phyloP scores from a whole-genome alignment of 92 coral and sea anemone species.

The Anthopleura xanthogrammica region DNA sequence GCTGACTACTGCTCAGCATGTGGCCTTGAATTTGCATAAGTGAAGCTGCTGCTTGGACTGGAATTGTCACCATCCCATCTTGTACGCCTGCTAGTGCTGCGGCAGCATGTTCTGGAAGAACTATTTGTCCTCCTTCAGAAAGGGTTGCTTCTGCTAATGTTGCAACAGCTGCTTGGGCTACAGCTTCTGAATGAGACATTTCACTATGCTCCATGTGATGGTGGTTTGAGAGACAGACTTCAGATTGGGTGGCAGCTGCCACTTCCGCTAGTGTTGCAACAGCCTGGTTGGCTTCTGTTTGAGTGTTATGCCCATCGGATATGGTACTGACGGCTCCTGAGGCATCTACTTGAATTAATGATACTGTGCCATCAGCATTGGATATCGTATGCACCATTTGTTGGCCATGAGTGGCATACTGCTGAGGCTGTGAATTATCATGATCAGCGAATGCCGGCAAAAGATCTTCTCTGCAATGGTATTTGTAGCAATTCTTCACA shows the following conservation, averaged over 20 bases:
- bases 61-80: conserved; percentile 94
- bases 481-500: conserved; percentile 98
- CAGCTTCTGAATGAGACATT: conserved; percentile 92
- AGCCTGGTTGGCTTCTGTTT: conserved; percentile 97
- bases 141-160: conserved; percentile 98
- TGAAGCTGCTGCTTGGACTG: conserved; percentile 95
- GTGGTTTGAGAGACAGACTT: conserved; percentile 68
- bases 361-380: conserved; percentile 97
- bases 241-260: conserved; percentile 93
- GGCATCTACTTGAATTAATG: conserved; percentile 97
- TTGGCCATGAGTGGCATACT: conserved; percentile 74
- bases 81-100: conserved; percentile 87
- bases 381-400: conserved; percentile 98
- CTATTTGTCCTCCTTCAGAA: conserved; percentile 98
- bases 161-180: conserved; percentile 99
- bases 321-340: conserved; percentile 98
- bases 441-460: conserved; percentile 87
- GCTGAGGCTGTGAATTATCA: conserved; percentile 56
- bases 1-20: conserved; percentile 64
- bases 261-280: conserved; percentile 99
- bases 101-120: conserved; percentile 98
- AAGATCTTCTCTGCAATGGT: conserved; percentile 93
- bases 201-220: conserved; percentile 90
- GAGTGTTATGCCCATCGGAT: conserved; percentile 89
- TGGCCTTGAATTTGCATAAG: conserved; percentile 95